Evolutionary conservation across 2,888 invertebrate genomes (phyloP).

Genomic region (Pocota personata): DNA sequence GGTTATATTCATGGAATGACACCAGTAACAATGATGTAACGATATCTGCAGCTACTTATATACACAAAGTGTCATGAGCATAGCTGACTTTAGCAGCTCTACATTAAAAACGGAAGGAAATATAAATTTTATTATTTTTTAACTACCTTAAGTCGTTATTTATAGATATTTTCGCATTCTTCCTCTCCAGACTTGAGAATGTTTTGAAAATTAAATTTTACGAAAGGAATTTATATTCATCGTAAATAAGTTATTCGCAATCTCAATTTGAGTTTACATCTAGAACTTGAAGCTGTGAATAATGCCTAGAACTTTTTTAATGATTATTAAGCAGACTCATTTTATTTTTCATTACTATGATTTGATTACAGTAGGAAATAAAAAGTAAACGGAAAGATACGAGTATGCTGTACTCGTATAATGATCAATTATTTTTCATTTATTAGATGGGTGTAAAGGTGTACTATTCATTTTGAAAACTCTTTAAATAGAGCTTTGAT

Average conservation of each 20-base stretch:
- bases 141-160: slow-evolving; percentile 1
- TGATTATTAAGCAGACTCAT: not conserved
- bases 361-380: not conserved
- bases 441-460: too few species aligned
- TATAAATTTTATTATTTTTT: not conserved
- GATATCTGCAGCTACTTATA: not conserved
- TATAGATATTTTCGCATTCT: not conserved
- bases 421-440: too few species aligned
- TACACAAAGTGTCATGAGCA: not conserved
- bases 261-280: not conserved
- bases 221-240: not conserved
- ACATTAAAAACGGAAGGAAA: not conserved
- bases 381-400: too few species aligned
- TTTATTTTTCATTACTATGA: not conserved
- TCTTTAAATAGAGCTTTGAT: too few species aligned
- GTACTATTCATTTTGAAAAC: too few species aligned
- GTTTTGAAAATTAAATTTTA: not conserved
- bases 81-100: not conserved
- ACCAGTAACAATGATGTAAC: not conserved
- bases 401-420: too few species aligned
- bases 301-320: not conserved
- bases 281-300: not conserved
- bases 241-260: slow-evolving; percentile 7
- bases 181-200: not conserved
- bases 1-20: not conserved